A percentile compares a stretch with the other conserved stretches of the same genome.
These are phyloP conservation scores for Xenopus petersii DNA, from an alignment of 2,797 vertebrate genomes.

Conservation along the genomic window DNA sequence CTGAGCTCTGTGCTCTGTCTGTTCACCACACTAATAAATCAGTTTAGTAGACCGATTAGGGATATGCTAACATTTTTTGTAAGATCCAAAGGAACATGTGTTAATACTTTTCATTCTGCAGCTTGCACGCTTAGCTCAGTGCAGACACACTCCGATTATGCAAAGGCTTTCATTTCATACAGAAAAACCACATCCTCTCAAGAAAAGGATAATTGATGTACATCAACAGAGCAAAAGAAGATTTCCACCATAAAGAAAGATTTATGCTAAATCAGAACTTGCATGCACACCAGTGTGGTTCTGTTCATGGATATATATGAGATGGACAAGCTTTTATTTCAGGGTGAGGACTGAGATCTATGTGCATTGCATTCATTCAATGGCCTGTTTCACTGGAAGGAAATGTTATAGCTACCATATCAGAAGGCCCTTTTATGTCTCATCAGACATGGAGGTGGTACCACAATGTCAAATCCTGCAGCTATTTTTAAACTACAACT, in stretches of 20 bases:
- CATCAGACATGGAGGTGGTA: too few species aligned
- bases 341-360: too few species aligned
- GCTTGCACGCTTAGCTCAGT: slow-evolving; percentile 25
- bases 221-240: background rate
- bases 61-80: slow-evolving; percentile 26
- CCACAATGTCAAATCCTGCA: too few species aligned
- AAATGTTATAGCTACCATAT: too few species aligned
- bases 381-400: too few species aligned
- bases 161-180: background rate
- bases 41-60: slow-evolving; percentile 31
- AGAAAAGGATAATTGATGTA: background rate
- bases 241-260: slow-evolving; percentile 3
- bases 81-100: slow-evolving; percentile 41
- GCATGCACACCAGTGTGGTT: too few species aligned
- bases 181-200: background rate
- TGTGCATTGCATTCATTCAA: too few species aligned
- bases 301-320: too few species aligned
- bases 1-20: slow-evolving; percentile 32
- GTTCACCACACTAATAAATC: slow-evolving; percentile 36
- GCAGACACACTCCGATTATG: slow-evolving; percentile 18
- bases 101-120: slow-evolving; percentile 34
- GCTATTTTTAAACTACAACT: too few species aligned
- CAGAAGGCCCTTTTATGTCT: too few species aligned
- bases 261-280: too few species aligned
- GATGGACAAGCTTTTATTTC: too few species aligned